Evolutionary conservation across 2,888 invertebrate genomes (phyloP).

Genomic region (Ennomos fuscantarius): DNA sequence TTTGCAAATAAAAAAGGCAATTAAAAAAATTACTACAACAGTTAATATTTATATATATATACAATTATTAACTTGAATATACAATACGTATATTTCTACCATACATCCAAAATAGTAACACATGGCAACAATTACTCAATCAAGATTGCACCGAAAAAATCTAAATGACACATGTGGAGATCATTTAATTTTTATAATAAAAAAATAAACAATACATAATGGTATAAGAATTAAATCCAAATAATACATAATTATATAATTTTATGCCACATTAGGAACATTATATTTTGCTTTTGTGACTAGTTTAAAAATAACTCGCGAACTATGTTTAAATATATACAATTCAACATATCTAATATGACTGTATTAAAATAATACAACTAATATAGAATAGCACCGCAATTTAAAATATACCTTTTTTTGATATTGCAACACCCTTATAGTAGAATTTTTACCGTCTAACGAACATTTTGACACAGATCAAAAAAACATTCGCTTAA

Average conservation of each 20-base stretch:
- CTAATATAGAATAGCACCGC: conserved; percentile 44
- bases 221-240: conserved; percentile 18
- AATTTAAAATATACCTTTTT: conserved; percentile 43
- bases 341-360: conserved; percentile 33
- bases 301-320: conserved; percentile 39
- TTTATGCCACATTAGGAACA: conserved; percentile 39
- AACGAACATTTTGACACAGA: conserved; percentile 32
- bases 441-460: conserved; percentile 19
- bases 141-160: conserved; percentile 47
- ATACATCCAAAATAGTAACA: conserved; percentile 9
- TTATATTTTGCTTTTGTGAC: conserved; percentile 31
- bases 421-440: conserved; percentile 58
- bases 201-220: conserved; percentile 29
- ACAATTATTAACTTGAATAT: no score
- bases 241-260: conserved; percentile 8
- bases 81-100: neutral
- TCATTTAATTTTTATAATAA: conserved; percentile 41
- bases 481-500: conserved; percentile 41
- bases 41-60: no score
- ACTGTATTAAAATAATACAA: conserved; percentile 33
- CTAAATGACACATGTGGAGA: conserved; percentile 57
- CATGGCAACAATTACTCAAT: conserved; percentile 48
- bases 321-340: conserved; percentile 32
- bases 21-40: no score
- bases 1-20: no score